A percentile compares a stretch with the other conserved stretches of the same genome.
phyloP scores from a whole-genome alignment of 2,888 invertebrate genomes.

The Steinernema hermaphroditum region DNA sequence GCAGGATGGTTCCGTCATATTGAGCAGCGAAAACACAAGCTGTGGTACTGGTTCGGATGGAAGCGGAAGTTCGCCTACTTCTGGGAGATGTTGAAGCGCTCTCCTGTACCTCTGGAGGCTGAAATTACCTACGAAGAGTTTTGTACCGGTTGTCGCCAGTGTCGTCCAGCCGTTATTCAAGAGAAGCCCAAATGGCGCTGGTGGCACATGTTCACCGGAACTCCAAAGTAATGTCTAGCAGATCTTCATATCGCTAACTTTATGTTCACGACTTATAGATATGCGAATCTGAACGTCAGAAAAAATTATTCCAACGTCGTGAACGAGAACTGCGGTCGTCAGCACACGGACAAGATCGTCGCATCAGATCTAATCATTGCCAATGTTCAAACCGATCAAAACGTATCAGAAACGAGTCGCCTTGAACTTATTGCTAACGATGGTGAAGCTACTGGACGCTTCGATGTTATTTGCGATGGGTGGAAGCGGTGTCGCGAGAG shows the following conservation, averaged over 20 bases:
- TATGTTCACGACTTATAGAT: too few species aligned
- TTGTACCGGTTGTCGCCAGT: conserved; percentile 58
- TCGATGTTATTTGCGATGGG: not conserved
- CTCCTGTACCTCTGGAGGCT: conserved; percentile 39
- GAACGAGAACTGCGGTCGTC: not conserved
- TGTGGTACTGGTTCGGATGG: conserved; percentile 59
- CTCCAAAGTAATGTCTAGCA: not conserved
- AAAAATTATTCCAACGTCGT: not conserved
- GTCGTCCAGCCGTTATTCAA: conserved; percentile 33
- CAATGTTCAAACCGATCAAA: not conserved
- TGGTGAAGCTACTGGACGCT: not conserved
- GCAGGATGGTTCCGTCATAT: conserved; percentile 62
- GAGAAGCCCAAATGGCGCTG: conserved; percentile 14
- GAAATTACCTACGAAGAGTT: conserved; percentile 50
- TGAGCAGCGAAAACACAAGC: conserved; percentile 58
- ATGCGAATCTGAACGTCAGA: not conserved
- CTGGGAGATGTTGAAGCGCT: conserved; percentile 61
- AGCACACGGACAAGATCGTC: conserved; percentile 1
- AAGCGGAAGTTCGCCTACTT: conserved; percentile 57
- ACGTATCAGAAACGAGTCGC: not conserved
- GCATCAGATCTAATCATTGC: not conserved
- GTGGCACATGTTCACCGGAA: conserved; percentile 23
- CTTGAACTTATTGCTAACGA: not conserved
- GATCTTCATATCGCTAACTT: too few species aligned
- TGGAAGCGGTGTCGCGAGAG: not conserved